Base-by-base conservation (phyloP, 2,113 vertebrate species). In the Eidolon helvum region DNA sequence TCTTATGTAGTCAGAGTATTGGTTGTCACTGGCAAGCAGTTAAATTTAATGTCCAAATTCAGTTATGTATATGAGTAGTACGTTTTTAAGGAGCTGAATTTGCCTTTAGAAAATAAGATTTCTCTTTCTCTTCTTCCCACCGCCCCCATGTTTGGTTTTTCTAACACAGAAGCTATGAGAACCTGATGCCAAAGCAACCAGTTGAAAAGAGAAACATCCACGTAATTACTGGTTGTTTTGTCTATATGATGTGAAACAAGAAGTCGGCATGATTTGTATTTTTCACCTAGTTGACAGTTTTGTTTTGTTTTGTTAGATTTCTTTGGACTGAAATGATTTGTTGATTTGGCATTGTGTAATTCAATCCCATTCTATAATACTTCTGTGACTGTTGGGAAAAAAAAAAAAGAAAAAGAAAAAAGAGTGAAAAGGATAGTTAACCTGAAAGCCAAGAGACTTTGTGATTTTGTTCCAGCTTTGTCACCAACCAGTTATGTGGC, bases 231-330 rank as follows among this genome's bases (percentile, higher is more conserved):
- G 48, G 87, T 69, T 94, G 88, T 92, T 97, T 74, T 87, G 19
- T 96, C 95, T 87, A 12, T 50, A 74, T 16, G 30, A 4, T 50
- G 68, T 40, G 90, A 89, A 92, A 89, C 43, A 77, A 91, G 89
- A 87, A 86, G 96, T 24, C 74, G 96, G 96, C 87, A 84, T 75
- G 84, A 88, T 90, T 96, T 96, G 96, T 85, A 83, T 92, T 96
- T 95, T 90, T 97, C 75, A 95, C 87, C 71, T 95, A 65, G n/a
- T 74, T 92, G 92, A 94, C 87, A 74, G 63, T 87, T 90, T 89
- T 71, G 43, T 72, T 95, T 91, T 75, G 69, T 92, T 92, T 84
- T 83, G 90, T 96, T 92, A 59, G 79, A 48, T 80, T 80, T 96
- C 96, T 94, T 92, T 92, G 90, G 65, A 79, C 53, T 87, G 74